phyloP scores from a whole-genome alignment of 2,797 vertebrate genomes.

The Mus spretus region DNA sequence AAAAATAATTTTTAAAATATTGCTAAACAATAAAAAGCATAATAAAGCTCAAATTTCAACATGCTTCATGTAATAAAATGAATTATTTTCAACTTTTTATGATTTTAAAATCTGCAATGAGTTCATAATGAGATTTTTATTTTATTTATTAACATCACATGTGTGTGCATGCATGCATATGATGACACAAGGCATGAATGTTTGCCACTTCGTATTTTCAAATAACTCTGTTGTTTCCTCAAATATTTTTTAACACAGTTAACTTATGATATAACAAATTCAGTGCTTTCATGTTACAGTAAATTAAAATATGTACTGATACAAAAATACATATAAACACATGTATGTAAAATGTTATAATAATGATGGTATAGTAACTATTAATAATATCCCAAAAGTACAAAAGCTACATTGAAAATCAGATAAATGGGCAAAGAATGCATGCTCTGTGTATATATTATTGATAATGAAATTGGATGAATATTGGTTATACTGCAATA shows the following conservation, averaged over 20 bases:
- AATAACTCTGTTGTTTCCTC: background rate
- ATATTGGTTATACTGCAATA: background rate
- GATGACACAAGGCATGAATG: background rate
- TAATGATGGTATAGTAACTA: background rate
- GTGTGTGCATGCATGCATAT: background rate
- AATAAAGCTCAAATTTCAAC: background rate
- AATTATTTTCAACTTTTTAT: background rate
- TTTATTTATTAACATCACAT: background rate
- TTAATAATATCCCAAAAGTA: background rate
- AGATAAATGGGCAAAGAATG: background rate
- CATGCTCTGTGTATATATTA: background rate
- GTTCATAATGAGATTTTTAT: background rate
- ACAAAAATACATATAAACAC: background rate
- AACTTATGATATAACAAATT: background rate
- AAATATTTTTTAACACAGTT: background rate
- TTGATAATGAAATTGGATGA: background rate
- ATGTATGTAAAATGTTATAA: background rate
- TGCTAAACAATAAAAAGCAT: background rate
- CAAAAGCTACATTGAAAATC: background rate
- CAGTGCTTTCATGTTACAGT: background rate
- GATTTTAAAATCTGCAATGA: background rate
- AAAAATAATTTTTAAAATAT: background rate
- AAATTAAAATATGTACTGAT: background rate
- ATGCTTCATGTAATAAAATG: background rate
- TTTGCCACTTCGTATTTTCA: background rate